Conservation (phyloP, 35 echinoderm and acorn worm genomes). For the Apostichopus japonicus region DNA sequence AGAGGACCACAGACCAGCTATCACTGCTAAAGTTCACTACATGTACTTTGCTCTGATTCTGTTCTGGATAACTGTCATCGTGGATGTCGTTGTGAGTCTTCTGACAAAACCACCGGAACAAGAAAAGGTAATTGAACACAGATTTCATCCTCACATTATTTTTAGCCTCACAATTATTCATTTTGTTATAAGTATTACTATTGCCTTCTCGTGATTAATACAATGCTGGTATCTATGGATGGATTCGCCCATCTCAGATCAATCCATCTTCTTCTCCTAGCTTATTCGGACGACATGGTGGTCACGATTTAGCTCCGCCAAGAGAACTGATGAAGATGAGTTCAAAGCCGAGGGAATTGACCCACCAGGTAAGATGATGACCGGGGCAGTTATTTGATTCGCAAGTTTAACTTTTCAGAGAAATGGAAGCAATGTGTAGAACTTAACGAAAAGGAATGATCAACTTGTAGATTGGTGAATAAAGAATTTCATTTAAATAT, state of each 20-base stretch:
- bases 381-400: background rate
- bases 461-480: no score
- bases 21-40: slow-evolving; percentile 83
- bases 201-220: background rate
- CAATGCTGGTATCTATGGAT: no score
- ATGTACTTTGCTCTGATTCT: slow-evolving; percentile 90
- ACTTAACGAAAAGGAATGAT: no score
- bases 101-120: slow-evolving; percentile 61
- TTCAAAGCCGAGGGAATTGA: no score
- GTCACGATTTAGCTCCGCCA: slow-evolving; percentile 38
- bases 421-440: no score
- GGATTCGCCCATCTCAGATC: no score
- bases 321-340: slow-evolving; percentile 51
- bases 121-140: slow-evolving; percentile 51
- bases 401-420: no score
- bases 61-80: slow-evolving; percentile 73
- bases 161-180: no score
- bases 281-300: slow-evolving; percentile 79
- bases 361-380: background rate
- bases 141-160: background rate
- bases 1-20: slow-evolving; percentile 69
- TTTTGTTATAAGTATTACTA: background rate
- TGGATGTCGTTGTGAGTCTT: slow-evolving; percentile 75
- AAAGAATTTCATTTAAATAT: no score
- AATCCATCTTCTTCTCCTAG: background rate